A percentile compares a stretch with the other conserved stretches of the same genome.
phyloP scores from a whole-genome alignment of 1,140 invertebrate genomes.

The Ditylenchus dipsaci region DNA sequence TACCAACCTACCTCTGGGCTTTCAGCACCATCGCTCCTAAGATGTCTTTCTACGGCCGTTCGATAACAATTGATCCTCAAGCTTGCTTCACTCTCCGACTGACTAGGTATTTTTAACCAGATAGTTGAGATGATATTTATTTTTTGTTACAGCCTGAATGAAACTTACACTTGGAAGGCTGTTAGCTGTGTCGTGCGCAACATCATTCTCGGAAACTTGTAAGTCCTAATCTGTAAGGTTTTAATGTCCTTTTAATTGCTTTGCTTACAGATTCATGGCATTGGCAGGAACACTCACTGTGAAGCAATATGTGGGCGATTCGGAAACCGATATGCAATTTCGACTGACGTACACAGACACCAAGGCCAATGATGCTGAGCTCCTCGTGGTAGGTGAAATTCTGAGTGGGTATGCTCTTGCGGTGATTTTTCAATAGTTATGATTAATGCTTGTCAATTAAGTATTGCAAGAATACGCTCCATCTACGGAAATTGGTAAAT shows the following conservation, averaged over 20 bases:
- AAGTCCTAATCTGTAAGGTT: not conserved
- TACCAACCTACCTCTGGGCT: too few relatives aligned
- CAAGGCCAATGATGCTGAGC: not conserved
- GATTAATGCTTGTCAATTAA: too few relatives aligned
- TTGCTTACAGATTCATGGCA: not conserved
- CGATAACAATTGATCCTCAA: slow-evolving; percentile 3
- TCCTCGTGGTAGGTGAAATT: not conserved
- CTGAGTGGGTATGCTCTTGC: not conserved
- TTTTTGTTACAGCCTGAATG: slow-evolving; percentile 59
- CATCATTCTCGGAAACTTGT: not conserved
- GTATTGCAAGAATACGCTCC: slow-evolving; percentile 7
- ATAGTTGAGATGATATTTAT: not conserved
- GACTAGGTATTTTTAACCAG: slow-evolving; percentile 68
- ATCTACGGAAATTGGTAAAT: slow-evolving; percentile 5
- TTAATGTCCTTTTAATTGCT: not conserved
- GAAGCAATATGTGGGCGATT: too few relatives aligned
- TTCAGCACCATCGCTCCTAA: slow-evolving; percentile 1
- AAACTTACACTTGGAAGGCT: not conserved
- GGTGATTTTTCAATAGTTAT: too few relatives aligned
- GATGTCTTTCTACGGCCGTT: slow-evolving; percentile 10
- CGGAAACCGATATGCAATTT: not conserved
- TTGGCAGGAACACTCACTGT: not conserved
- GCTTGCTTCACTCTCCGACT: slow-evolving; percentile 70
- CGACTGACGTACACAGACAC: not conserved
- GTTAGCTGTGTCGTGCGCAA: not conserved